Conservation (phyloP, 1,140 invertebrate species). For the Achroia grisella region DNA sequence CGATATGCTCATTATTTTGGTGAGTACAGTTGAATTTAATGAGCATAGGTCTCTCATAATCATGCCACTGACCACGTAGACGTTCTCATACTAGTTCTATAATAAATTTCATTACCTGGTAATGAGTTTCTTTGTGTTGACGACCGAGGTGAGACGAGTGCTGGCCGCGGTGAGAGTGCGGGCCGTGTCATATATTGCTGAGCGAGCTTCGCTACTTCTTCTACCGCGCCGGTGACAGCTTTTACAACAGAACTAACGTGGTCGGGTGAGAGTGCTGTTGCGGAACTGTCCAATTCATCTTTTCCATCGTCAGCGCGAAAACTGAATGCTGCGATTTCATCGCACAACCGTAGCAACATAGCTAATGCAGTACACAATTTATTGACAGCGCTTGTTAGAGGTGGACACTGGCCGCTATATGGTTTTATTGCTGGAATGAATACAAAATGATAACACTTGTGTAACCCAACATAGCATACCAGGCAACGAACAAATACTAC, state of each 20-base stretch:
- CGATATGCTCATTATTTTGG: too few species aligned
- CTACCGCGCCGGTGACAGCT: constrained; percentile 85
- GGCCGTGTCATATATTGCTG: constrained; percentile 64
- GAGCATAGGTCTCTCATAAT: too few species aligned
- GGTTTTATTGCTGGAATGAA: constrained; percentile 66
- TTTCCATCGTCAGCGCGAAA: constrained; percentile 80
- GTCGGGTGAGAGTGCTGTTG: constrained; percentile 65
- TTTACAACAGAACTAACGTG: constrained; percentile 87
- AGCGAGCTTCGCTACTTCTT: constrained; percentile 73
- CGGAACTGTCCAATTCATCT: constrained; percentile 38
- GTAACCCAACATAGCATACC: too few species aligned
- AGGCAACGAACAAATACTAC: too few species aligned
- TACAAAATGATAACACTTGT: background rate
- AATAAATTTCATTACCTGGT: too few species aligned
- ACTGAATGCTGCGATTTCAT: constrained; percentile 79
- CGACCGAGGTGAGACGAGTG: constrained; percentile 50
- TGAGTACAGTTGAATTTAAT: too few species aligned
- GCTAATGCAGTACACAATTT: constrained; percentile 91
- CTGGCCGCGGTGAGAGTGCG: constrained; percentile 52
- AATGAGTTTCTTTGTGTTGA: constrained; percentile 74
- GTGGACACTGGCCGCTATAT: constrained; percentile 61
- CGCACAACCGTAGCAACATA: constrained; percentile 90
- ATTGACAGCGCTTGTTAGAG: constrained; percentile 82
- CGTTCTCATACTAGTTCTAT: too few species aligned
- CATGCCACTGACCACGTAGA: too few species aligned